Conservation (phyloP, 2,797 vertebrate species). For the Pitangus sulphuratus region DNA sequence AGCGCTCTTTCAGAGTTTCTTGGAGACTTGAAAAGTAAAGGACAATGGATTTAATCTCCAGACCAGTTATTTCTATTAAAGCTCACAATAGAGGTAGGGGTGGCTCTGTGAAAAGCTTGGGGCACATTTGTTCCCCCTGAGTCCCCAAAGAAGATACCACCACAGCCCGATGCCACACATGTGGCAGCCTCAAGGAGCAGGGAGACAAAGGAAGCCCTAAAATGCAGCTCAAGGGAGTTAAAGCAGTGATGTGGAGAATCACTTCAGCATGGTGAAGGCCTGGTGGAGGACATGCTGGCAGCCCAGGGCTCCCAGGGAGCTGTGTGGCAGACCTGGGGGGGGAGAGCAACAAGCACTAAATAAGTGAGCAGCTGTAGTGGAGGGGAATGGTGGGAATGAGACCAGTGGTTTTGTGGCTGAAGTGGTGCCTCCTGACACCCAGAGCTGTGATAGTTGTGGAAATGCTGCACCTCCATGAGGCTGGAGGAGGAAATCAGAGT, state of each 20-base stretch:
- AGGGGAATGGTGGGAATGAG: neutral
- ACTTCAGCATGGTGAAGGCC: accelerated
- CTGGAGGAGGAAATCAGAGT: neutral
- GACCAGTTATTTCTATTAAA: neutral
- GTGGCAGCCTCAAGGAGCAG: neutral
- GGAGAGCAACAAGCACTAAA: neutral
- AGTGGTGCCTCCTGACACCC: neutral
- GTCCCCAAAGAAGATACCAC: neutral
- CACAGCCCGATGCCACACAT: accelerated
- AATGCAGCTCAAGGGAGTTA: neutral
- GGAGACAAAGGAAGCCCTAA: neutral
- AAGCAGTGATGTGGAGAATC: neutral
- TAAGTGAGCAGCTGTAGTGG: neutral
- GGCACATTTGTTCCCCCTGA: neutral
- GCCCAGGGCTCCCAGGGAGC: neutral
- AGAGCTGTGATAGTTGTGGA: neutral
- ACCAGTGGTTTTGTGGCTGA: neutral
- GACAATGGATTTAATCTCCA: neutral
- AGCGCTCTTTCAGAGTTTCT: neutral
- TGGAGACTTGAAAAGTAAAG: neutral
- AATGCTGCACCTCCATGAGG: neutral
- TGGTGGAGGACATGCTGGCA: neutral
- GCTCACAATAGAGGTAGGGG: neutral
- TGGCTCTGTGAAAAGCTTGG: neutral
- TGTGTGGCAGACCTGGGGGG: accelerated